Evolutionary conservation across 2,888 invertebrate genomes (phyloP).

Genomic region (Mechanitis mazaeus): DNA sequence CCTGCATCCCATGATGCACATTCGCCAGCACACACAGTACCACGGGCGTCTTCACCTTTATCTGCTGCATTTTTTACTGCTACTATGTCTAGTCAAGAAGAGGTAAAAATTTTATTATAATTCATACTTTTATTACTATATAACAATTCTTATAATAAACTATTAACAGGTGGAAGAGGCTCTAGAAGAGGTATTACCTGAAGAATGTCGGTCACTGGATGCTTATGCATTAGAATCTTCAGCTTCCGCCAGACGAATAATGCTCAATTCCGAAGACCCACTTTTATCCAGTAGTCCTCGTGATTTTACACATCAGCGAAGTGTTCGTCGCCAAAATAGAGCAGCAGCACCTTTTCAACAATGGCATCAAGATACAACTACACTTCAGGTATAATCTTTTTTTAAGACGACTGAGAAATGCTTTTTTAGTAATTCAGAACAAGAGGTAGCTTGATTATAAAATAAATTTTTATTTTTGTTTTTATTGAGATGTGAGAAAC

Average conservation of each 20-base stretch:
- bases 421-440: too few species aligned
- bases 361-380: slow-evolving; percentile 60
- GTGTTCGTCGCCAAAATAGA: slow-evolving; percentile 53
- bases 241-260: slow-evolving; percentile 86
- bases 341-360: slow-evolving; percentile 50
- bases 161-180: slow-evolving; percentile 83
- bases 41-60: slow-evolving; percentile 86
- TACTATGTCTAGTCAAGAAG: slow-evolving; percentile 90
- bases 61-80: slow-evolving; percentile 90
- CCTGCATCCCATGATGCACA: slow-evolving; percentile 92
- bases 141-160: neutral
- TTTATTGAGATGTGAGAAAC: too few species aligned
- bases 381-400: slow-evolving; percentile 54
- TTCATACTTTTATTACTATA: slow-evolving; percentile 2
- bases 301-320: slow-evolving; percentile 79
- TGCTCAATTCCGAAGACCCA: slow-evolving; percentile 92
- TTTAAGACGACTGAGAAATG: too few species aligned
- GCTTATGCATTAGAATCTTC: slow-evolving; percentile 80
- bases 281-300: slow-evolving; percentile 88
- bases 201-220: slow-evolving; percentile 80
- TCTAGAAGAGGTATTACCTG: slow-evolving; percentile 88
- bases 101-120: slow-evolving; percentile 50
- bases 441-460: too few species aligned
- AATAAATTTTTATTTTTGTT: too few species aligned
- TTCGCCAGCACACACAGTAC: slow-evolving; percentile 78